These are phyloP conservation scores for Gallinago undulata DNA, from an alignment of 2,113 vertebrate genomes.

Conservation along the genomic window DNA sequence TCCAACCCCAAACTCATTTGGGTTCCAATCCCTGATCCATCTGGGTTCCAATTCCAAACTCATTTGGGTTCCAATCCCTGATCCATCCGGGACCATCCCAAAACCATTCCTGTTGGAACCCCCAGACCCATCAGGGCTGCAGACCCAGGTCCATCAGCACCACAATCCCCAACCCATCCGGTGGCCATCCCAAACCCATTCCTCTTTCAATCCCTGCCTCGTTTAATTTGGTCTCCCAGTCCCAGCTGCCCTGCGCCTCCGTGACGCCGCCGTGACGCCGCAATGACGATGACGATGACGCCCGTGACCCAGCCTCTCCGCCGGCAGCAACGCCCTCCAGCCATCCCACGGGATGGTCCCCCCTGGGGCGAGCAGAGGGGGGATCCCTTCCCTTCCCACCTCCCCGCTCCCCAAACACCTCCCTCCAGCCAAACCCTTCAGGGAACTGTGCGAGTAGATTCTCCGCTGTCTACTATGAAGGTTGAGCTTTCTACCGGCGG, in stretches of 20 bases:
- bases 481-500: accelerated
- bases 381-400: not conserved
- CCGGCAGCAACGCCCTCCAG: not conserved
- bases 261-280: too few relatives aligned
- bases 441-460: accelerated
- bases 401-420: accelerated
- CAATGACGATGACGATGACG: not conserved
- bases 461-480: not conserved
- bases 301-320: not conserved
- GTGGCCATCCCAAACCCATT: not conserved
- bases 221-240: not conserved
- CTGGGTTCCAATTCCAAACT: too few relatives aligned
- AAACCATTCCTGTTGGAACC: not conserved
- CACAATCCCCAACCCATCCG: accelerated
- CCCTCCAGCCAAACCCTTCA: accelerated
- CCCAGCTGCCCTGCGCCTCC: not conserved
- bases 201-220: not conserved
- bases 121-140: not conserved
- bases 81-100: not conserved
- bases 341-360: not conserved
- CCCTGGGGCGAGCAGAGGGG: not conserved
- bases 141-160: not conserved
- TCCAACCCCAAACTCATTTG: accelerated
- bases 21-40: not conserved
- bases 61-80: not conserved